Evolutionary conservation across 2,888 invertebrate genomes (phyloP), one percentile per base, ranked within the genome.

Genomic region (Troides aeacus): DNA sequence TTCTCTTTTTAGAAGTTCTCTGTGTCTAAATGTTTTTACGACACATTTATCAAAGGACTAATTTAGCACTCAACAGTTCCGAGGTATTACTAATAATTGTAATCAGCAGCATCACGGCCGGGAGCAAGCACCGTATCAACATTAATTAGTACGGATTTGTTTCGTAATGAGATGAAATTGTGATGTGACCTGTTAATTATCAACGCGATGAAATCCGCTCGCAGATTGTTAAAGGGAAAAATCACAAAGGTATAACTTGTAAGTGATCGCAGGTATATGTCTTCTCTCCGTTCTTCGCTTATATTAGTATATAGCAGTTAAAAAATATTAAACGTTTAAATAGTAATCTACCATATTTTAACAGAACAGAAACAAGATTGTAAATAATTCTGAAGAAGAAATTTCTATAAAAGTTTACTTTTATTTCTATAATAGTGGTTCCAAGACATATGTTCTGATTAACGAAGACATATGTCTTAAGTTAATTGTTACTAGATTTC

Each of bases 71-170:
- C 23, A 21, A 62, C 12, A 39, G n/a, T 68, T 57, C n/a, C 30
- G 56, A 56, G 60, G 21, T 53, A 69, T 64, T 36, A 53, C 68
- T 46, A 46, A 63, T 60, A 68, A 30, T 67, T 60, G 64, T 39
- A 70, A 53, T 50, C 15, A 15, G 62, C 72, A 67, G 72, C 62
- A 72, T 69, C 76, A 72, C 62, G 73, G 74, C 65, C 46, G 17
- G 39, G 61, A 72, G 71, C 74, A 77, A 76, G 77, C 77, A 79
- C 76, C 77, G 79, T 82, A 81, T 76, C 77, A 76, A 78, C 74
- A 74, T 78, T 82, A 81, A 81, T 82, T 83, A 81, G 73, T 62
- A 72, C 72, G 79, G 78, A 79, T 82, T 81, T 76, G 76, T 80
- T 77, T 76, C 76, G 74, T 79, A 81, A 83, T 77, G 76, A 74